These are phyloP conservation scores for Thymelicus acteon DNA, from an alignment of 2,888 invertebrate species.

Conservation along the genomic window DNA sequence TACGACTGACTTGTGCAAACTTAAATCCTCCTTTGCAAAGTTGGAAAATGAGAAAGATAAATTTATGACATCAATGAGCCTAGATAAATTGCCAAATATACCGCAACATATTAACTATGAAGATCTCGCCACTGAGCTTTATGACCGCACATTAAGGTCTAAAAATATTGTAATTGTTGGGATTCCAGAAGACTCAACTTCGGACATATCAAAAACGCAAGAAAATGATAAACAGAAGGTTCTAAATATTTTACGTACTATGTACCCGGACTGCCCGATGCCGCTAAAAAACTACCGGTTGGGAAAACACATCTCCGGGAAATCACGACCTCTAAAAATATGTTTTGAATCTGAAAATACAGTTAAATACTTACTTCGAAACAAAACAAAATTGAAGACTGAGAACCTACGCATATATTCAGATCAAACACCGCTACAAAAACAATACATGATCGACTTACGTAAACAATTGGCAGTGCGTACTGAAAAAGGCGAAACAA, in stretches of 20 bases:
- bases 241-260: background rate
- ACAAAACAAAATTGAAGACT: constrained; percentile 39
- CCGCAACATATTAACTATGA: no score
- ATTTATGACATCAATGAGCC: background rate
- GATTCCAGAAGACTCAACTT: background rate
- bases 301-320: constrained; percentile 3
- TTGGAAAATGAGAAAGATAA: background rate
- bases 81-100: background rate
- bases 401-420: constrained; percentile 41
- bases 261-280: constrained; percentile 1
- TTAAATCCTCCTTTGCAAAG: constrained; percentile 6
- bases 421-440: constrained; percentile 44
- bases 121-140: background rate
- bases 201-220: background rate
- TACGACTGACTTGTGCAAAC: background rate
- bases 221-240: background rate
- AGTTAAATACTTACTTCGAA: constrained; percentile 40
- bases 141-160: background rate
- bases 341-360: constrained; percentile 14
- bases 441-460: constrained; percentile 38
- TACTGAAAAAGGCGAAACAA: constrained; percentile 12
- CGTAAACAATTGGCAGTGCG: background rate
- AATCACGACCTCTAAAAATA: constrained; percentile 6
- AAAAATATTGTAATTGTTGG: background rate
- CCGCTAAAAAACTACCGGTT: background rate